These are phyloP conservation scores for Hesperia comma DNA, from an alignment of 2,888 invertebrate species.

Conservation along the genomic window DNA sequence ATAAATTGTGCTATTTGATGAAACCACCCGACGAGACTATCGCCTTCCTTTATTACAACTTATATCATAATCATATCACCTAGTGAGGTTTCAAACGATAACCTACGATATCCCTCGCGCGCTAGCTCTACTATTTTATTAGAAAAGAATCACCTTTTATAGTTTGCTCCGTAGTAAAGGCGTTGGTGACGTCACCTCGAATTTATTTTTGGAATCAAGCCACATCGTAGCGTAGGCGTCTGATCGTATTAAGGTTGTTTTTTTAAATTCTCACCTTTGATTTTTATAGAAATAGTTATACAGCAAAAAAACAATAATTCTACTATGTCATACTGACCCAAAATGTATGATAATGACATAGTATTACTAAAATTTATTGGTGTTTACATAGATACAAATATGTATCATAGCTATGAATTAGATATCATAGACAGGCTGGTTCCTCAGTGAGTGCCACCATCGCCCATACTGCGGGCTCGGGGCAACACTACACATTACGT, in stretches of 20 bases:
- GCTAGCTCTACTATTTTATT: slow-evolving; percentile 46
- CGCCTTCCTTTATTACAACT: slow-evolving; percentile 61
- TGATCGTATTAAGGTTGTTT: too few relatives aligned
- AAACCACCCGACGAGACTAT: slow-evolving; percentile 62
- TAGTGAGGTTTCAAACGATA: slow-evolving; percentile 82
- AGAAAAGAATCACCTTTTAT: neutral
- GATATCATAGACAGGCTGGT: too few relatives aligned
- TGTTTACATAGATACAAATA: too few relatives aligned
- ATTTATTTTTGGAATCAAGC: neutral
- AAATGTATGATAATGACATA: too few relatives aligned
- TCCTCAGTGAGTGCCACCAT: neutral
- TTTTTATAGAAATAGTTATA: too few relatives aligned
- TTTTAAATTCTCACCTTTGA: too few relatives aligned
- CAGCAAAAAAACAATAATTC: too few relatives aligned
- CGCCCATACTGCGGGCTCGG: neutral
- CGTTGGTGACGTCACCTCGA: neutral
- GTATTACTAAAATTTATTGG: too few relatives aligned
- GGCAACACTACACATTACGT: neutral
- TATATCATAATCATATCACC: slow-evolving; percentile 74
- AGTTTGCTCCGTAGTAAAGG: neutral
- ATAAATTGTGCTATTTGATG: slow-evolving; percentile 77
- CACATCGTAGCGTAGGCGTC: too few relatives aligned
- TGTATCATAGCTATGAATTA: too few relatives aligned
- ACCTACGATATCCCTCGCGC: slow-evolving; percentile 71
- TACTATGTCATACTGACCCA: too few relatives aligned